Evolutionary conservation across 2,113 vertebrate species (phyloP).

Genomic region (Callaeas wilsoni): DNA sequence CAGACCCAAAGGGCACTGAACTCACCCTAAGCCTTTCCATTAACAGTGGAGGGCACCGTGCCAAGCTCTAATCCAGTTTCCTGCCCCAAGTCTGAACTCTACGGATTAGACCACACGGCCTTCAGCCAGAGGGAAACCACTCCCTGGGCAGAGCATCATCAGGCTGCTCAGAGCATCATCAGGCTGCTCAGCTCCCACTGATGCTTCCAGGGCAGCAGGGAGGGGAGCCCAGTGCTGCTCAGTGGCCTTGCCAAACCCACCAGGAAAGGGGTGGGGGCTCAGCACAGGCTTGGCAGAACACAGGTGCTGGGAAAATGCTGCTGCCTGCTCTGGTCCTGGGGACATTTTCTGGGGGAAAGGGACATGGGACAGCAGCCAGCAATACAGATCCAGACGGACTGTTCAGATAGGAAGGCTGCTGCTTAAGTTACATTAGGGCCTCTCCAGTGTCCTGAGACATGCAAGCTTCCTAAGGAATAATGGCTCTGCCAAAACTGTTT

Average conservation of each 20-base stretch:
- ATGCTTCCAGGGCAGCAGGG: fast-evolving
- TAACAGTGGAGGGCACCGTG: neutral
- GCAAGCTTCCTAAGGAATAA: neutral
- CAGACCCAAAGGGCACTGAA: neutral
- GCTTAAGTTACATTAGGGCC: neutral
- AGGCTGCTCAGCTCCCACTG: neutral
- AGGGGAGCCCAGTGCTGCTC: neutral
- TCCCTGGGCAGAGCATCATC: neutral
- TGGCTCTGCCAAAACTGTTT: neutral
- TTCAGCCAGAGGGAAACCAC: neutral
- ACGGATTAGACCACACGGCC: neutral
- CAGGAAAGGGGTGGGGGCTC: neutral
- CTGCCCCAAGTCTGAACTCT: neutral
- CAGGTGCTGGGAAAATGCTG: neutral
- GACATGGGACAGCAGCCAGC: neutral
- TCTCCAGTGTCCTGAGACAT: neutral
- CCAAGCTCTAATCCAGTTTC: neutral
- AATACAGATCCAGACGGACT: neutral
- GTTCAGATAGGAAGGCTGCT: neutral
- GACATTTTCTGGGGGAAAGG: neutral
- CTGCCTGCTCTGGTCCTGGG: neutral
- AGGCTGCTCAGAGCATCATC: neutral
- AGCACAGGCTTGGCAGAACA: neutral
- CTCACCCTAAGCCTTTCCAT: neutral
- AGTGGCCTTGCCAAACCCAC: fast-evolving